Base-by-base conservation (phyloP, 2,797 vertebrate genomes). In the Anas acuta region DNA sequence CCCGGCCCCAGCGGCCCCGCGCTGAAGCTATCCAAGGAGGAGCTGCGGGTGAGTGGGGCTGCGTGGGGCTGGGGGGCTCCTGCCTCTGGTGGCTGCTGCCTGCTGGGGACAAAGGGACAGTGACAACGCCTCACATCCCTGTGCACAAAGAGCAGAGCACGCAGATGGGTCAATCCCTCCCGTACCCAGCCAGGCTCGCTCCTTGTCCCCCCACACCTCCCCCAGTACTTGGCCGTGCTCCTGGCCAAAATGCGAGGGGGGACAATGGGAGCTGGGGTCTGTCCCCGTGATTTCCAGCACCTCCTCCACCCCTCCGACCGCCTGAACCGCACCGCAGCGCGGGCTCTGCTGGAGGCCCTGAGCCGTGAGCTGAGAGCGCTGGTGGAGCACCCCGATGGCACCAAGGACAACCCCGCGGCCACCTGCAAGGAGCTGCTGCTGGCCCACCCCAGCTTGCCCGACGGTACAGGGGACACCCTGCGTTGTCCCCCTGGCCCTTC, bases 371-470 rank as follows among this genome's bases (percentile, higher is more conserved):
- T 99, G 26, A 97, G 78, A 72, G 95, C 98, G 28, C 96, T 99
- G 4, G 3, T 98, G 18, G 97, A 98, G 47, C 98, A 98, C 39
- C 99, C 99, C 6, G 98, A 99, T 1, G 99, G 99, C 88, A 98
- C 97, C 96, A 98, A 98, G 87, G 96, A 98, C 90, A 97, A 95
- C 64, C 99, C 99, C 0, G 99, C 98, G 7, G 97, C 98, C 89
- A 98, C 98, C 91, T 99, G 99, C 94, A 97, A 98, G 97, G 99
- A 99, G 97, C 98, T 99, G 62, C 98, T 98, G 98, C 96, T 99
- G 86, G 98, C 98, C 87, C 98, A 98, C 41, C 98, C 98, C 4
- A 89, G 98, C 53, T 98, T 98, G 95, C 97, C 96, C 2, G 98
- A 98, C 0, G 99, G 99, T 99, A 96, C 69, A 21, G 23, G 69